Evolutionary conservation across 2,888 invertebrate genomes (phyloP).

Genomic region (Altica lythri): DNA sequence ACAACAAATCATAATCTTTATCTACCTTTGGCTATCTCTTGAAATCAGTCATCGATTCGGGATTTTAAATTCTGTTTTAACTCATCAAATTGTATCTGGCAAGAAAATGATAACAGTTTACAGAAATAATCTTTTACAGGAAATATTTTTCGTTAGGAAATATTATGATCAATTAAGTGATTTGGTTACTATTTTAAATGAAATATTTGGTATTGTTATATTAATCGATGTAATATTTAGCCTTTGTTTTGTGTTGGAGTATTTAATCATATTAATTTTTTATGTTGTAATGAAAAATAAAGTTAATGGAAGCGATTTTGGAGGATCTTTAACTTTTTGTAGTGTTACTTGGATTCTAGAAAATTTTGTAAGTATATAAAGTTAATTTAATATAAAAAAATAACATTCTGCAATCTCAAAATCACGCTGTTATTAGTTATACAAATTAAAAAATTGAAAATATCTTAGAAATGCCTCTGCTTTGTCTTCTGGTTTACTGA

Average conservation of each 20-base stretch:
- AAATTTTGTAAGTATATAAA: background rate
- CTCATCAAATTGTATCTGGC: too few relatives aligned
- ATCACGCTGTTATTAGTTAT: too few relatives aligned
- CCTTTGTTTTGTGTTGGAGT: background rate
- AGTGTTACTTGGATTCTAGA: background rate
- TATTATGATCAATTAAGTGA: background rate
- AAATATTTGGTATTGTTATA: background rate
- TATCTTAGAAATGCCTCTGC: too few relatives aligned
- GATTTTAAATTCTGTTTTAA: background rate
- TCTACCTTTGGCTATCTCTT: background rate
- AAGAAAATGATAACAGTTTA: background rate
- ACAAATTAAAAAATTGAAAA: too few relatives aligned
- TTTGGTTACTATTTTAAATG: background rate
- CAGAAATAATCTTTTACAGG: background rate
- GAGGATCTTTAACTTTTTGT: background rate
- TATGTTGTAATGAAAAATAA: background rate
- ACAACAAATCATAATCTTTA: background rate
- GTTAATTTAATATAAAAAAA: too few relatives aligned
- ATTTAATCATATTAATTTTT: background rate
- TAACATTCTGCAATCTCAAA: too few relatives aligned
- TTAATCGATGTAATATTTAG: background rate
- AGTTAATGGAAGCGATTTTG: background rate
- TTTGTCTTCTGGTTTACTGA: too few relatives aligned
- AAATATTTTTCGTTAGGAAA: background rate
- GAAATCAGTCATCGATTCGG: background rate